Evolutionary conservation across 2,113 vertebrate genomes (phyloP).

Genomic region (Monopterus albus): DNA sequence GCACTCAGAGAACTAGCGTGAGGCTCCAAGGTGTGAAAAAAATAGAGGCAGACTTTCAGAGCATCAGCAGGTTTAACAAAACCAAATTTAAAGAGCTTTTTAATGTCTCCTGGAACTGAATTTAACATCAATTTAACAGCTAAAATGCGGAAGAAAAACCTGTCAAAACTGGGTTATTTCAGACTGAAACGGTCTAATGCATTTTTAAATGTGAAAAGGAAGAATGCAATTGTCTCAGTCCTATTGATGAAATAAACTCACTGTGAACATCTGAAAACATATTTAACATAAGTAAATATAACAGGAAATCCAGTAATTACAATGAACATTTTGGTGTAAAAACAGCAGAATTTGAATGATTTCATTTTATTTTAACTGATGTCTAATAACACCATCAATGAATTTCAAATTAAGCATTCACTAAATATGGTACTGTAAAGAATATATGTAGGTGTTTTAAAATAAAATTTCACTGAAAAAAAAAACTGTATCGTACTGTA

Average conservation of each 20-base stretch:
- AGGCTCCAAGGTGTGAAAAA: constrained; percentile 63
- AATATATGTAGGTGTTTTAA: background rate
- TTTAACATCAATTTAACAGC: constrained; percentile 19
- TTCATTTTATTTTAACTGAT: constrained; percentile 6
- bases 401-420: background rate
- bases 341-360: background rate
- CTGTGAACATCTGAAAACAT: background rate
- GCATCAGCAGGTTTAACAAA: constrained; percentile 28
- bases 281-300: background rate
- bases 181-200: background rate
- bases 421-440: background rate
- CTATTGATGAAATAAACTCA: too few relatives aligned
- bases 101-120: constrained; percentile 17
- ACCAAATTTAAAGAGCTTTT: constrained; percentile 32
- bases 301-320: background rate
- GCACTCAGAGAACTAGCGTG: constrained; percentile 55
- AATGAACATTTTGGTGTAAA: background rate
- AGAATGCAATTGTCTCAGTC: background rate
- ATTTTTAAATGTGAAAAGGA: constrained; percentile 7
- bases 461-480: background rate
- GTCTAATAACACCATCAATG: background rate
- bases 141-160: constrained; percentile 24
- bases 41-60: constrained; percentile 35
- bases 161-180: background rate
- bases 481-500: background rate